Evolutionary conservation across 2,888 invertebrate genomes (phyloP).

Genomic region (Drosophila stalkeri): DNA sequence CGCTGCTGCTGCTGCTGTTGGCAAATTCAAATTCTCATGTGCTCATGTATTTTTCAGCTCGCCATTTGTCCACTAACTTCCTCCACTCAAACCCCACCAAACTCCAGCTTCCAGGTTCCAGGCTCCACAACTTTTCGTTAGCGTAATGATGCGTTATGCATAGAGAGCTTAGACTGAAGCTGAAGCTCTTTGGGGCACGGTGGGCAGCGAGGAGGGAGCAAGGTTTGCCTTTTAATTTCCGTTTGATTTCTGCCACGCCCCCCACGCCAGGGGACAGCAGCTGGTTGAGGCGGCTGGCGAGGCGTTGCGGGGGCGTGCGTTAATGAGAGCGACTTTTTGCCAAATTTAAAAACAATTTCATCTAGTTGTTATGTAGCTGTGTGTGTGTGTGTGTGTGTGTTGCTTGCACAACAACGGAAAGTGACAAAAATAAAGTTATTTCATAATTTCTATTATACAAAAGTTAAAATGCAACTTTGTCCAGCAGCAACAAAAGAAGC

Average conservation of each 20-base stretch:
- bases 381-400: constrained; percentile 17
- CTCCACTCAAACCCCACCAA: background rate
- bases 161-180: constrained; percentile 28
- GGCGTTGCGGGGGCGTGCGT: constrained; percentile 21
- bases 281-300: no score
- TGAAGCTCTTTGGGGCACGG: no score
- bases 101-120: background rate
- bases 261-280: background rate
- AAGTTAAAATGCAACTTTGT: constrained; percentile 55
- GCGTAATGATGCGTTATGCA: constrained; percentile 75
- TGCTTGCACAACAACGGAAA: constrained; percentile 45
- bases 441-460: constrained; percentile 70
- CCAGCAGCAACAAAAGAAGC: constrained; percentile 26
- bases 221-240: constrained; percentile 65
- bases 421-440: constrained; percentile 67
- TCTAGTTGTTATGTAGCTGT: constrained; percentile 28
- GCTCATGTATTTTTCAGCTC: constrained; percentile 42
- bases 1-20: constrained; percentile 20
- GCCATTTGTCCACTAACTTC: constrained; percentile 42
- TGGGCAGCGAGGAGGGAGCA: background rate
- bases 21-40: constrained; percentile 50
- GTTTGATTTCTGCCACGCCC: constrained; percentile 63
- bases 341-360: constrained; percentile 69
- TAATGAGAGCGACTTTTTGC: constrained; percentile 58
- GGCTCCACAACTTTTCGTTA: constrained; percentile 45